Percentiles rank a stretch among this genome's conserved stretches.
Evolutionary conservation across 2,797 vertebrate genomes (phyloP).

Genomic region (Halcyon chelicuti): DNA sequence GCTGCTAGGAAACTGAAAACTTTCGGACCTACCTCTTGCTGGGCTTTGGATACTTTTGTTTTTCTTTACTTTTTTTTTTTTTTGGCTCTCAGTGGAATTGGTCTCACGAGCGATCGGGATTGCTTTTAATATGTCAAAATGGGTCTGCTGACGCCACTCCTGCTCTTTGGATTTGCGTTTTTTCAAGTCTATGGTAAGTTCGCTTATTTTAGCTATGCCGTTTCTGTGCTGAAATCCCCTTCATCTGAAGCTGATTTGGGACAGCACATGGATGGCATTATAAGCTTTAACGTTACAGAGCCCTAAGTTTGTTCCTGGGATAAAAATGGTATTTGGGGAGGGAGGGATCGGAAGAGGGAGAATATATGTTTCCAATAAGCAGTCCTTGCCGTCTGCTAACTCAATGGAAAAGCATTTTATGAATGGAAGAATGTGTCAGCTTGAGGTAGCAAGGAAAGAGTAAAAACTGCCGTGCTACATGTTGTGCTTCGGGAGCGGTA

Average conservation of each 20-base stretch:
- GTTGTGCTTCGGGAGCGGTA: neutral
- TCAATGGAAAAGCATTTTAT: constrained; percentile 27
- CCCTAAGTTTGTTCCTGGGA: constrained; percentile 14
- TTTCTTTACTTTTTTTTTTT: neutral
- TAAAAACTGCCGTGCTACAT: neutral
- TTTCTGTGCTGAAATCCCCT: constrained; percentile 16
- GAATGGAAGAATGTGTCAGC: neutral
- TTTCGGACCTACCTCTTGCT: constrained; percentile 77
- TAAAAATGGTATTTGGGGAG: neutral
- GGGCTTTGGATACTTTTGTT: constrained; percentile 63
- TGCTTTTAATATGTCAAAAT: constrained; percentile 95
- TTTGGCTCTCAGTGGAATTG: constrained; percentile 80
- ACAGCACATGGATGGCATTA: constrained; percentile 66
- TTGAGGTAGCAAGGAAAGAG: neutral
- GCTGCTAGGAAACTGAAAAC: constrained; percentile 78
- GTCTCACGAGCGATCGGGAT: constrained; percentile 82
- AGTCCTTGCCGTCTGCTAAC: neutral
- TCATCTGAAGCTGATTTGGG: constrained; percentile 41
- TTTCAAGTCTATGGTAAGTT: constrained; percentile 93
- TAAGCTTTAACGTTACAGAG: constrained; percentile 5
- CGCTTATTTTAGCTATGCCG: neutral
- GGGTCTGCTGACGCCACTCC: constrained; percentile 91
- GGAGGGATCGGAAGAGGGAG: too few species aligned
- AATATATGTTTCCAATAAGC: constrained; percentile 22
- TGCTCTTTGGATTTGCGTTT: constrained; percentile 93